Evolutionary conservation across 1,140 invertebrate genomes (phyloP), one percentile per base, ranked within the genome.

Genomic region (Glossosoma conforme): DNA sequence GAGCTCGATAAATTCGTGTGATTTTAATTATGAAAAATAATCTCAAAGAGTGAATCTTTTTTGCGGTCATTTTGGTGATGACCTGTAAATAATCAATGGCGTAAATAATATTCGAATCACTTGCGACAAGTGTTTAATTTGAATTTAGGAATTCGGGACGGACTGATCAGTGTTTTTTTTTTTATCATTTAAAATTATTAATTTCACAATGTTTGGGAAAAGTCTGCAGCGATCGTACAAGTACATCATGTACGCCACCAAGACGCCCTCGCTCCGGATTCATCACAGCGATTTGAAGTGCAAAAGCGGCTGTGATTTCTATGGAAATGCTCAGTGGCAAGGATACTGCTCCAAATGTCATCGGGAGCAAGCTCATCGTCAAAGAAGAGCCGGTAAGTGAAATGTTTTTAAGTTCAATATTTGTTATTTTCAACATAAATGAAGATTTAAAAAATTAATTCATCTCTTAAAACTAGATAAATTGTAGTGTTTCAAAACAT

Each of bases 261-360:
- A 86, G 66, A 81, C 79, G 64, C 83, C 85, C 1, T 82, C 81
- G 4, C 74, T 89, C 52, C 78, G 89, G 47, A 86, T 95, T 35
- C 84, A 87, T 54, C 84, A 89, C 60, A 81, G 85, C 44, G 91
- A 95, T 70, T 73, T 98, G 52, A 85, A 94, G 59, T 99, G 97
- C 70, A 91, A 91, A 68, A 93, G 90, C 72, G 89, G 91, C 11
- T 98, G 95, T 77, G 93, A 93, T 48, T 98, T 84, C 77, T 99
- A 88, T 70, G 96, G 97, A 14, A 98, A 97, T 72, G 89, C 90
- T 21, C 89, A 95, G 65, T 98, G 95, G 89, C 86, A 94, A 66
- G 80, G 94, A 11, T 95, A 94, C 65, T 99, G 97, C 68, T 98
- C 95, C 18, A 89, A 94, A 72, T 99, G 87, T 66, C 82, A 88